phyloP scores from a whole-genome alignment of 2,888 invertebrate genomes.

The Pteria penguin region DNA sequence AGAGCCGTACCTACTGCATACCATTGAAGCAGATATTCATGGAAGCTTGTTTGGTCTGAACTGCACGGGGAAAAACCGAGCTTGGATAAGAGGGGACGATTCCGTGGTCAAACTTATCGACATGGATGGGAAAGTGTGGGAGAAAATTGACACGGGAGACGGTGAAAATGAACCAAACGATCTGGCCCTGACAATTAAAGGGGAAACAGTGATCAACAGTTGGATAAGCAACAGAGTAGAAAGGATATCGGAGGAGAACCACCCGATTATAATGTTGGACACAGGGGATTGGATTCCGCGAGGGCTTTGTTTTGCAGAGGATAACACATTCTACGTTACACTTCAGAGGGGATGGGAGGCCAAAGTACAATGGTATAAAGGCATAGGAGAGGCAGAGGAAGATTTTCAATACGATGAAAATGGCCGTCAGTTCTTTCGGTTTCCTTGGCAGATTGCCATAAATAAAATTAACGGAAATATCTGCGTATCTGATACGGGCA shows the following conservation, averaged over 20 bases:
- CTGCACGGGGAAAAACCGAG: background rate
- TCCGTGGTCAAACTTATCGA: background rate
- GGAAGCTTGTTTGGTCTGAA: background rate
- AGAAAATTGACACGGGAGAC: background rate
- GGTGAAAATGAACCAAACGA: background rate
- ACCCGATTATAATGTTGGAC: background rate
- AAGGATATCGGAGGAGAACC: background rate
- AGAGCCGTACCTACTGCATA: background rate
- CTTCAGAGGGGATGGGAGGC: background rate
- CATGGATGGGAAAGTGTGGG: background rate
- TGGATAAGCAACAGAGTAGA: background rate
- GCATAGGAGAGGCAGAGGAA: background rate
- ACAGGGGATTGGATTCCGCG: background rate
- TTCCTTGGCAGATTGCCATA: background rate
- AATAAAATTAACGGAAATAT: slow-evolving; percentile 11
- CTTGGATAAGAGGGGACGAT: background rate
- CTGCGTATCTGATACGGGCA: slow-evolving; percentile 3
- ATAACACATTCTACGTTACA: background rate
- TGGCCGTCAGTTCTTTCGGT: background rate
- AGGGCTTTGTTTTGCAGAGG: background rate
- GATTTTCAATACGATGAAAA: background rate
- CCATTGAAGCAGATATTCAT: background rate
- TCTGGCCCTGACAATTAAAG: background rate
- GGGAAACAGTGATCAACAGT: background rate
- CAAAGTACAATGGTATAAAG: background rate